Base-by-base conservation (phyloP, 2,113 vertebrate genomes). In the Seriola rivoliana region DNA sequence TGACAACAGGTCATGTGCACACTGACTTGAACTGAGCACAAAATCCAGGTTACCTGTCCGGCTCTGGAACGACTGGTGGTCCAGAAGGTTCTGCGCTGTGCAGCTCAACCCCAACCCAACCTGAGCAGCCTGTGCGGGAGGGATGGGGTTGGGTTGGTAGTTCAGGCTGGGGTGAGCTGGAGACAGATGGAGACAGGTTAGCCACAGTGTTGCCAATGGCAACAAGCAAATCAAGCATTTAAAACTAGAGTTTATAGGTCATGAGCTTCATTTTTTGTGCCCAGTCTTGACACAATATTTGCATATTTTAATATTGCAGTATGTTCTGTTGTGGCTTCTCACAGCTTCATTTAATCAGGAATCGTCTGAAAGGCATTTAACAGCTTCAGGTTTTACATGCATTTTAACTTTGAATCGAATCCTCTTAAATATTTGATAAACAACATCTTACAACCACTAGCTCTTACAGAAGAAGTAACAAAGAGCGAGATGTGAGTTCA, bases 1-100 rank as follows among this genome's bases (percentile, higher is more conserved):
- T 57, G 72, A 73, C 32, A 23, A 42, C n/a, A 76, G 46, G 34
- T 69, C 32, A 36, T 25, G 54, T 75, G 44, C 60, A 66, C 16
- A 50, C 60, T 60, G 68, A 71, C 62, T 63, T 75, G 48, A 81
- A 71, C 57, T 57, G 72, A 85, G 89, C 79, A 87, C 81, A 88
- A 80, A 66, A 64, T 68, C 42, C 57, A 74, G 50, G 74, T 77
- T 50, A 50, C 52, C 75, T 64, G 42, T 78, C 62, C 29, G 38
- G 57, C 32, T 80, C 14, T 36, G 38, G 60, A 76, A 54, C 29
- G 17, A 36, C 13, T 57, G 7, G n/a, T 58, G 67, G 36, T 74
- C 6, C 23, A 58, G 36, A 44, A 21, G 23, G 50, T 54, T 40
- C 17, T 44, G n/a, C 3, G 62, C 48, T 63, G 63, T 64, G 14